Base-by-base conservation (phyloP, 1,140 invertebrate genomes). In the Tetraneura akinire region DNA sequence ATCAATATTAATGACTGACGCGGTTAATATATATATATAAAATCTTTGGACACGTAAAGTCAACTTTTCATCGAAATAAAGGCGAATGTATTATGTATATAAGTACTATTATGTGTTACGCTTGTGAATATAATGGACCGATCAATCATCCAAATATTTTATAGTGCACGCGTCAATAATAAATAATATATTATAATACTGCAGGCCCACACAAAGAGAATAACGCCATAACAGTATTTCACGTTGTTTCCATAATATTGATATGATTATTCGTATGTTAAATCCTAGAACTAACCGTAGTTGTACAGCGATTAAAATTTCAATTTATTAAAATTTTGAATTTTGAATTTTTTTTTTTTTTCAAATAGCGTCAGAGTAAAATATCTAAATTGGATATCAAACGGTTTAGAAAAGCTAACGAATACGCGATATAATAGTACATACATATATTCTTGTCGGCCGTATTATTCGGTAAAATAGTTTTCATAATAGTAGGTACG, bases 111-210 rank as follows among this genome's bases (percentile, higher is more conserved):
- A 3, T 8, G 32, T 37, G 32, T 37, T 37, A 37, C 8, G 8
- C 32, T 37, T 64, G n/a, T 37, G 32, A 64, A 64, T n/a, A 64
- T 37, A 64, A 64, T 37, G 29, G 9, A 42, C 2, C 62, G 18
- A 66, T 66, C 62, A 66, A 66, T 66, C 32, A 45, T 66, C n/a
- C 18, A n/a, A 66, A 66, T 42, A 3, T 13, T 66, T 23, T 21
- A 42, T 42, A 42, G 10, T 42, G 18, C 6, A n/a, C 21, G 37
- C 18, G 16, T 66, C 18, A 42, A 66, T 42, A 21, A n/a, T n/a
- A n/a, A n/a, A n/a, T n/a, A n/a, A n/a, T 42, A 37, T 18, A 64
- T 8, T 8, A 51, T 51, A 18, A 16, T 18, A n/a, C 21, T 9
- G 29, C 21, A 3, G 29, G 11, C 8, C n/a, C n/a, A n/a, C n/a